Evolutionary conservation across 1,140 invertebrate genomes (phyloP).

Genomic region (Drosophila arawakana): DNA sequence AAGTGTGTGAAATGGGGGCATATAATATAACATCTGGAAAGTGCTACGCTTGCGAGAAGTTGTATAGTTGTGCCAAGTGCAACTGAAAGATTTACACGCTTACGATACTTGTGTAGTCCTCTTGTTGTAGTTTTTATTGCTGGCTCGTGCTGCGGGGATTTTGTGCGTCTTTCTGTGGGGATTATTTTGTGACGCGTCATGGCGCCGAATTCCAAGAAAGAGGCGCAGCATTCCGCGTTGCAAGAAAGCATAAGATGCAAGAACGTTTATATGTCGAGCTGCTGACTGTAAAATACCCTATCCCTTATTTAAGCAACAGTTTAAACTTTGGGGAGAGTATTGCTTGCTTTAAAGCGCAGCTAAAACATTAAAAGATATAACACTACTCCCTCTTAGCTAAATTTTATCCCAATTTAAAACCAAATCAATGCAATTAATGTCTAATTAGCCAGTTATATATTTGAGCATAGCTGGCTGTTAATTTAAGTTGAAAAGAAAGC

Average conservation of each 20-base stretch:
- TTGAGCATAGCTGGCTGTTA: too few species aligned
- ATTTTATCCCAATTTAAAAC: too few species aligned
- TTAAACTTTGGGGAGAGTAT: too few species aligned
- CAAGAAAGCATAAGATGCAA: conserved; percentile 5
- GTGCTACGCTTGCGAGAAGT: background rate
- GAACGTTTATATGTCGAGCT: background rate
- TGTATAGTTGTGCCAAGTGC: conserved; percentile 24
- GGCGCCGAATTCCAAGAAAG: conserved; percentile 67
- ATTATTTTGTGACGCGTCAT: conserved; percentile 70
- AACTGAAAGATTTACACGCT: conserved; percentile 72
- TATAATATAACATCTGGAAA: conserved; percentile 67
- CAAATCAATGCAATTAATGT: too few species aligned
- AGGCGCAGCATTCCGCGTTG: conserved; percentile 65
- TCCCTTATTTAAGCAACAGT: background rate
- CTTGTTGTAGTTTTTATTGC: background rate
- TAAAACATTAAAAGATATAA: too few species aligned
- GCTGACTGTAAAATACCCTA: too few species aligned
- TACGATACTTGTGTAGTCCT: background rate
- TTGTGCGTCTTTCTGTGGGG: conserved; percentile 10
- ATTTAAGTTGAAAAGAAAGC: too few species aligned
- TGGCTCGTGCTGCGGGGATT: conserved; percentile 33
- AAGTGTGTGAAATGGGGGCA: conserved; percentile 34
- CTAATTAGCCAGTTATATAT: too few species aligned
- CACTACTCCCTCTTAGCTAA: too few species aligned
- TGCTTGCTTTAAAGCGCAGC: too few species aligned